Conservation (phyloP, 1,140 invertebrate species). For the Drosophila micromelanica region DNA sequence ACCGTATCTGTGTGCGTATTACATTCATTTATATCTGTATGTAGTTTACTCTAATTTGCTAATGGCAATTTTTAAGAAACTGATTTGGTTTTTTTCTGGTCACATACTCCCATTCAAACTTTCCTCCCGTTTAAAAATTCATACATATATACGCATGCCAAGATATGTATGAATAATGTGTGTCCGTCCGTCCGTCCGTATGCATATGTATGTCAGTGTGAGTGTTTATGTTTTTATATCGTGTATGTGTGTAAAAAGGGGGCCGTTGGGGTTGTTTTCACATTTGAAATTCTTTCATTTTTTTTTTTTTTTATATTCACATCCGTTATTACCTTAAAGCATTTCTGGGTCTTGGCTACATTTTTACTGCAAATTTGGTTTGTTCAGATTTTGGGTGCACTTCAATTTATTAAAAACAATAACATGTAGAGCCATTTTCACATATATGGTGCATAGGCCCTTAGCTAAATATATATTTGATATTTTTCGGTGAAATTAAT, state of each 20-base stretch:
- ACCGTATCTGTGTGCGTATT: not conserved
- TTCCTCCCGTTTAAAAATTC: not conserved
- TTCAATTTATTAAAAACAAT: not conserved
- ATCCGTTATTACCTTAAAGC: constrained; percentile 22
- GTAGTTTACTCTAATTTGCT: too few relatives aligned
- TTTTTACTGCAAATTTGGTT: not conserved
- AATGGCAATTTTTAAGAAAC: too few relatives aligned
- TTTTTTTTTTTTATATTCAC: not conserved
- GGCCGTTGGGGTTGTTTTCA: constrained; percentile 26
- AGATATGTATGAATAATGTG: not conserved
- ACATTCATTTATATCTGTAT: too few relatives aligned
- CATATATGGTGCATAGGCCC: not conserved
- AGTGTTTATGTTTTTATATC: constrained; percentile 10
- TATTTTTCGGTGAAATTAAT: too few relatives aligned
- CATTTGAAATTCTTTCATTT: not conserved
- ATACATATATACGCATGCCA: not conserved
- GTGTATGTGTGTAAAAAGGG: not conserved
- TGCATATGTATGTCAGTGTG: not conserved
- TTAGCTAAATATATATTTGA: not conserved
- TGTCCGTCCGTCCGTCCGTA: not conserved
- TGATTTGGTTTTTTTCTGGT: too few relatives aligned
- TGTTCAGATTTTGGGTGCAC: not conserved
- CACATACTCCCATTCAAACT: not conserved
- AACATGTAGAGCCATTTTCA: not conserved
- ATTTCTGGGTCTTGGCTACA: constrained; percentile 17